Evolutionary conservation across 2,888 invertebrate species (phyloP), one percentile per base, ranked within the genome.

Genomic region (Cheilosia urbana): DNA sequence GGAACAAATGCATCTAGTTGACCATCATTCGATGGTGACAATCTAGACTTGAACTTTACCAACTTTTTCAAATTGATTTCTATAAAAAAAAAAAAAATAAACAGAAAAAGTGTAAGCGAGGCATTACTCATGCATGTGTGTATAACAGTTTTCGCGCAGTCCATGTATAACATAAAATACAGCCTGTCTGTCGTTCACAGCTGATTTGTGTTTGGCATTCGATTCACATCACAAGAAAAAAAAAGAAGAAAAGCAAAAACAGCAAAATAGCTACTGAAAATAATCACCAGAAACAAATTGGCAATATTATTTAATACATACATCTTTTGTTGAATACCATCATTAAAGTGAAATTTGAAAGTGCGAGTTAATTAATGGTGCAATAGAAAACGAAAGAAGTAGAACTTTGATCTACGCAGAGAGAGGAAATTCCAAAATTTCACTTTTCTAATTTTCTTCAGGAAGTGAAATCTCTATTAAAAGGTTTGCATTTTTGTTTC

Each of bases 61-160:
- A 90, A 79, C 87, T 91, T 91, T 78, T 90, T 91, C 71, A 91
- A 89, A 88, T 91, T 91, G 17, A 92, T 92, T 66, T 91, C 92
- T 92, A 62, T 34, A 69, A 73, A 27, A 66, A 53, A 60, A 2
- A 2, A 66, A 62, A 53, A 0, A 27, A 27, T 1, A 27, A 27
- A 27, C 57, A 62, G 45, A 63, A 80, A 53, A 63, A 80, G 77
- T 76, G 78, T 83, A 77, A 71, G 58, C 80, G 62, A 5, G 30
- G 21, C 65, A 47, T 66, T 49, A 77, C 15, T 21, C 34, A 9
- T 24, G 37, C 57, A n/a, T 58, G 4, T 53, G 30, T 30, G 87
- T 87, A 87, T 87, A 83, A 78, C 87, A 87, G 75, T 75, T 47
- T 63, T 30, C 15, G 15, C 19, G 24, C 27, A 60, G 19, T 34